Conservation (phyloP, 2,888 invertebrate species). For the Baronia brevicornis region DNA sequence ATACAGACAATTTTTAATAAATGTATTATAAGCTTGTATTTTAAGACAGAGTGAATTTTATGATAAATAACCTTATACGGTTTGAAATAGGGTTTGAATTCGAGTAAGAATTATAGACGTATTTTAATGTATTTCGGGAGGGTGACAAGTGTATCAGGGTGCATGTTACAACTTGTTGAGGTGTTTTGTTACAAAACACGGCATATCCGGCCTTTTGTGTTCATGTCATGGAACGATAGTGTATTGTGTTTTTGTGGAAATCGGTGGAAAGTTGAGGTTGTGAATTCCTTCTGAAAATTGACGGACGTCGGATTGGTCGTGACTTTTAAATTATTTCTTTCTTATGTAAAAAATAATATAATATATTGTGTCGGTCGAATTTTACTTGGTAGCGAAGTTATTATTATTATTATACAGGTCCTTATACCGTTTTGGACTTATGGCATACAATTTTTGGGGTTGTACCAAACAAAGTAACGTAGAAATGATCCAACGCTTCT, state of each 20-base stretch:
- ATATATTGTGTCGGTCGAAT: no score
- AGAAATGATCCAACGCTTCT: no score
- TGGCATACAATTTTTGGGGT: no score
- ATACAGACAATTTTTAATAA: no score
- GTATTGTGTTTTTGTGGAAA: conserved; percentile 29
- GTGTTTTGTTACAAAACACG: conserved; percentile 43
- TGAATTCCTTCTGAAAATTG: conserved; percentile 5
- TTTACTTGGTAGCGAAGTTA: no score
- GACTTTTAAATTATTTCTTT: no score
- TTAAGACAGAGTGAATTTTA: not conserved
- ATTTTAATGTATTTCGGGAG: conserved; percentile 15
- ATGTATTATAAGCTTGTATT: not conserved
- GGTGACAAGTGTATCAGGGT: conserved; percentile 41
- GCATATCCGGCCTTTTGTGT: conserved; percentile 46
- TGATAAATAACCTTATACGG: no score
- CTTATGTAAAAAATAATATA: no score
- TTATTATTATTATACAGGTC: no score
- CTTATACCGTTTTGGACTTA: no score
- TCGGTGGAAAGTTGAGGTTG: conserved; percentile 25
- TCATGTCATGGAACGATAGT: conserved; percentile 39
- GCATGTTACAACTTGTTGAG: conserved; percentile 55
- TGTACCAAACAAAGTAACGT: no score
- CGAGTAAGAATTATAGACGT: conserved; percentile 13
- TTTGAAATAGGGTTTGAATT: conserved; percentile 14
- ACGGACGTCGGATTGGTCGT: not conserved